These are phyloP conservation scores for Merodon equestris DNA, from an alignment of 2,888 invertebrate genomes.

Conservation along the genomic window DNA sequence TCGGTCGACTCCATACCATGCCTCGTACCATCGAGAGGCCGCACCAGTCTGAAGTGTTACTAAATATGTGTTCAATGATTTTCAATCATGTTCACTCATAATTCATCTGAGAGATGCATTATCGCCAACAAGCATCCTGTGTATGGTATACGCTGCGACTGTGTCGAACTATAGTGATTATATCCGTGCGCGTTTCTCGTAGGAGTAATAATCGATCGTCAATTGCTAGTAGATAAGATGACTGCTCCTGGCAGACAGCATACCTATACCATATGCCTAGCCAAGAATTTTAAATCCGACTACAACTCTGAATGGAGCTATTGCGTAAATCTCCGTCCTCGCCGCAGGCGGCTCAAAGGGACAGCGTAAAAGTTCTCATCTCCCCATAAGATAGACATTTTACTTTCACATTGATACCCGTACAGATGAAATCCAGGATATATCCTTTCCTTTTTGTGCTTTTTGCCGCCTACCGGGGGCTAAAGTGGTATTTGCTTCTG, in stretches of 20 bases:
- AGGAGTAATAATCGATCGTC: slow-evolving; percentile 69
- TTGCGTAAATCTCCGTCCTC: slow-evolving; percentile 46
- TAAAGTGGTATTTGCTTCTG: slow-evolving; percentile 66
- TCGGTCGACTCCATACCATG: background rate
- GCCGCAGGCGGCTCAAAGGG: slow-evolving; percentile 9
- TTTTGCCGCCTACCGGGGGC: slow-evolving; percentile 16
- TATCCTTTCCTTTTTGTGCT: slow-evolving; percentile 53
- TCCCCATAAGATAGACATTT: slow-evolving; percentile 41
- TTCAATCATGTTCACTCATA: slow-evolving; percentile 57
- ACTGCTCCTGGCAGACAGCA: slow-evolving; percentile 9
- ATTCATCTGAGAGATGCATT: slow-evolving; percentile 54
- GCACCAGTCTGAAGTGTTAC: slow-evolving; percentile 59
- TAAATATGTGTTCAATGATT: slow-evolving; percentile 65
- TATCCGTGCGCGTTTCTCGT: slow-evolving; percentile 4
- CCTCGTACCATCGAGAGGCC: slow-evolving; percentile 17
- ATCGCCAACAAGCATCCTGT: slow-evolving; percentile 48
- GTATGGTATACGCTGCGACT: no score
- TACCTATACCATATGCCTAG: no score
- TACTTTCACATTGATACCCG: slow-evolving; percentile 64
- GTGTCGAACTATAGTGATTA: no score
- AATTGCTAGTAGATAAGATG: slow-evolving; percentile 24
- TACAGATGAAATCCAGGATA: slow-evolving; percentile 36
- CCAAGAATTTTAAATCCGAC: slow-evolving; percentile 27
- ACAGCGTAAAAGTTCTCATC: slow-evolving; percentile 58
- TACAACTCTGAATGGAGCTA: slow-evolving; percentile 18